Evolutionary conservation across 2,113 vertebrate species (phyloP).

Genomic region (Phaethornis superciliosus): DNA sequence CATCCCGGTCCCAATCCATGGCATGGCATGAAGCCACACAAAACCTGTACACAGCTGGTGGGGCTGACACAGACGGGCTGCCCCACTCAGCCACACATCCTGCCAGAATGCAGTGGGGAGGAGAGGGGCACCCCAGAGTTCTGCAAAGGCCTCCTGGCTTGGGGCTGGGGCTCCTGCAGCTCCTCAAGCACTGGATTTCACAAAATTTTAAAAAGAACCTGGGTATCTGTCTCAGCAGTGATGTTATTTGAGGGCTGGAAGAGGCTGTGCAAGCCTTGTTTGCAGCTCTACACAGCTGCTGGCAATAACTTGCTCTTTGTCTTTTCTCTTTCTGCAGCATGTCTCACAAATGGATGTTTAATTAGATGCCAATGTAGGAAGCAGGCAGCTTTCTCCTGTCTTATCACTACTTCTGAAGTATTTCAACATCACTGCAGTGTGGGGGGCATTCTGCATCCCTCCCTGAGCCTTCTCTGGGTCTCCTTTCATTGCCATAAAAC

Average conservation of each 20-base stretch:
- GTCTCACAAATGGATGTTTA: neutral
- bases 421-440: accelerated
- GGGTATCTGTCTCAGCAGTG: neutral
- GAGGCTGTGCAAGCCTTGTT: neutral
- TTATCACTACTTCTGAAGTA: neutral
- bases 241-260: neutral
- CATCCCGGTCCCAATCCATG: accelerated
- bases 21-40: no score
- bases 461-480: accelerated
- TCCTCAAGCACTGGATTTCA: neutral
- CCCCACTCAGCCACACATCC: no score
- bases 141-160: accelerated
- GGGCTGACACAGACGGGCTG: no score
- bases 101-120: no score
- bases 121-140: no score
- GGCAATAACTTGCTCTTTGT: neutral
- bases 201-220: neutral
- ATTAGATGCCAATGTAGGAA: neutral
- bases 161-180: neutral
- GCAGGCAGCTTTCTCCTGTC: neutral
- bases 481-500: neutral
- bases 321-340: neutral
- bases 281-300: accelerated
- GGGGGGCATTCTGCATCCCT: neutral
- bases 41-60: no score